Conservation (phyloP, 2,888 invertebrate genomes). For the Dolichopus griseipennis region DNA sequence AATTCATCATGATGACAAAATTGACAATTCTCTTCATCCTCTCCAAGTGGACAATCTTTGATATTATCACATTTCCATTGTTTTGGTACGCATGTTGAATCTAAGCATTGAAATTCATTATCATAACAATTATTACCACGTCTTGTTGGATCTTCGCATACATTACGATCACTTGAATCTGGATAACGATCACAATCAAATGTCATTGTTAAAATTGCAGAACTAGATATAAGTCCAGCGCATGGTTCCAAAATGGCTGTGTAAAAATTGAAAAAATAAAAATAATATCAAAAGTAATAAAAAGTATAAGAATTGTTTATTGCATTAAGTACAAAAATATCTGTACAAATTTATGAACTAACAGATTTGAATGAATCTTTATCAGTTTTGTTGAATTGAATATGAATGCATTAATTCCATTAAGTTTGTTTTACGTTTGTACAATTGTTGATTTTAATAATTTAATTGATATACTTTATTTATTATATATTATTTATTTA, state of each 20-base stretch:
- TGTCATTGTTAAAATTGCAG: conserved; percentile 46
- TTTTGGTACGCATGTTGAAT: conserved; percentile 52
- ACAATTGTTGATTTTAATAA: no score
- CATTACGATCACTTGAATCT: conserved; percentile 44
- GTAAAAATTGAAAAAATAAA: background rate
- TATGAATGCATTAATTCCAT: no score
- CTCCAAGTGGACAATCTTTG: conserved; percentile 44
- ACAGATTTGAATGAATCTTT: no score
- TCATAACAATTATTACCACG: conserved; percentile 45
- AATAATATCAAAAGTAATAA: conserved; percentile 23
- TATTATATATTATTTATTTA: no score
- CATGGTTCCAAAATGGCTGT: conserved; percentile 55
- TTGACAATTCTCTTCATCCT: conserved; percentile 45
- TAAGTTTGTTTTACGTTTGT: no score
- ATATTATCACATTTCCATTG: conserved; percentile 51
- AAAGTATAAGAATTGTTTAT: background rate
- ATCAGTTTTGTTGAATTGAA: no score
- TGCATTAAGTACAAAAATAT: no score
- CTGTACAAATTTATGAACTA: no score
- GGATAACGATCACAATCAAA: conserved; percentile 56
- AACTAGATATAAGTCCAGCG: conserved; percentile 51
- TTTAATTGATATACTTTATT: no score
- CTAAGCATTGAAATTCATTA: conserved; percentile 51
- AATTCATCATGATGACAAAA: conserved; percentile 45
- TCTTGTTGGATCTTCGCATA: conserved; percentile 49